Percentiles rank a stretch among this genome's conserved stretches.
These are phyloP conservation scores for Drosophila watanabei DNA, from an alignment of 1,140 invertebrate species.

Conservation along the genomic window DNA sequence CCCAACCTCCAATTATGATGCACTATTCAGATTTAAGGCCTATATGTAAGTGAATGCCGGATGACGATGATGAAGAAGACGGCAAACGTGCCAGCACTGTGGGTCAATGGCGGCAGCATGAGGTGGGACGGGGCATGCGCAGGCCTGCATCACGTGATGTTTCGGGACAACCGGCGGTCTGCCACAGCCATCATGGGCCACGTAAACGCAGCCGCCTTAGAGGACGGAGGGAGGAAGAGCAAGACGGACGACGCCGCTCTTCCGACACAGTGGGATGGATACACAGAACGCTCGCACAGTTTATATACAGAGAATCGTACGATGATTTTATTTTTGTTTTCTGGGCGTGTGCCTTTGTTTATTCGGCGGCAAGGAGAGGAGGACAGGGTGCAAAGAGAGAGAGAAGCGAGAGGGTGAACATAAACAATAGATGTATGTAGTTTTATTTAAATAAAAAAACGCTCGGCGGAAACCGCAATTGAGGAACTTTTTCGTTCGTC, in stretches of 20 bases:
- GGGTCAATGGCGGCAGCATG: slow-evolving; percentile 61
- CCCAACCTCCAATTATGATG: slow-evolving; percentile 31
- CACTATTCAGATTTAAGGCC: slow-evolving; percentile 52
- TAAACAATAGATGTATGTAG: slow-evolving; percentile 46
- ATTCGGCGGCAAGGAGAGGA: slow-evolving; percentile 1
- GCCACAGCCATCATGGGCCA: slow-evolving; percentile 59
- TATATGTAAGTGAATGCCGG: slow-evolving; percentile 19
- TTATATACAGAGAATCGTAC: slow-evolving; percentile 68
- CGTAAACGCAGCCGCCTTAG: slow-evolving; percentile 58
- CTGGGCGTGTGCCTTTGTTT: slow-evolving; percentile 59
- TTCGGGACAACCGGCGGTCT: slow-evolving; percentile 37
- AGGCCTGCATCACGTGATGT: slow-evolving; percentile 72
- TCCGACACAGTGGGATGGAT: slow-evolving; percentile 27
- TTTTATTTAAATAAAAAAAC: slow-evolving; percentile 17
- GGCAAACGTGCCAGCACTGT: slow-evolving; percentile 23
- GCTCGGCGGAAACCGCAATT: slow-evolving; percentile 31
- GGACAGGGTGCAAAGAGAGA: background rate
- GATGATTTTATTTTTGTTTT: slow-evolving; percentile 48
- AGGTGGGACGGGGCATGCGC: slow-evolving; percentile 56
- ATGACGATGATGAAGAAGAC: slow-evolving; percentile 24
- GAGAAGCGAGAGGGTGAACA: background rate
- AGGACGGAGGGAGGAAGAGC: background rate
- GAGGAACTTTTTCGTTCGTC: slow-evolving; percentile 27
- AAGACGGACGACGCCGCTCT: slow-evolving; percentile 11
- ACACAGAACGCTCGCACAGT: slow-evolving; percentile 14